Base-by-base conservation (phyloP, 2,113 vertebrate genomes). In the Felis catus region DNA sequence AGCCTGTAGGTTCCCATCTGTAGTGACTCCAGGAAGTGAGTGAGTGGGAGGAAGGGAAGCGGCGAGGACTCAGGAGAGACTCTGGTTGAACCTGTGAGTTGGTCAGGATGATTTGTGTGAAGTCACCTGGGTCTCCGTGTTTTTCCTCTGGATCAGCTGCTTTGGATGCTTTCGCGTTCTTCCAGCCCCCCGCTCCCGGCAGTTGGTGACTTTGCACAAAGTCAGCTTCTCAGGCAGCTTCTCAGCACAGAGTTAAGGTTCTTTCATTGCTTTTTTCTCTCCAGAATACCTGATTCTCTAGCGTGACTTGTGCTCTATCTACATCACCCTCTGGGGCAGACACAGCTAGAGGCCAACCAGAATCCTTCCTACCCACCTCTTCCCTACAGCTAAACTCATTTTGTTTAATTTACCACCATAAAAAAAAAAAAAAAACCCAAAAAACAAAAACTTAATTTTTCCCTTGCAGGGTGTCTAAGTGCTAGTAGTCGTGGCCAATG, bases 61-160 rank as follows among this genome's bases (percentile, higher is more conserved):
- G 13, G 76, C 33, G 91, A 63, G 14, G 21, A 39, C 21, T 66
- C 74, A 71, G 89, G 53, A 89, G 83, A 71, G 66, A 14, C 55
- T 25, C 19, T 41, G 10, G 11, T 10, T 66, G 91, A 91, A 74
- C 63, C 41, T 80, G 66, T 27, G 95, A 84, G 51, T 89, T 33
- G 1, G 25, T 53, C 4, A 16, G 86, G 39, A 45, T 19, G 66
- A 27, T 78, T 53, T 48, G 92, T 88, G 92, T 74, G 83, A 96
- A 88, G 84, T 92, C 81, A 95, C 66, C 70, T 89, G 84, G 31
- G 63, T 65, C 82, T 86, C 31, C 5, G 21, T 86, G 63, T 78
- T 97, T 84, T 89, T 96, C 96, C 79, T 86, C 81, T 68, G 66
- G 6, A 55, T 90, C 94, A 96, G 86, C 91, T 82, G 86, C 80